Evolutionary conservation across 2,113 vertebrate species (phyloP).

Genomic region (Chaetodon auriga): DNA sequence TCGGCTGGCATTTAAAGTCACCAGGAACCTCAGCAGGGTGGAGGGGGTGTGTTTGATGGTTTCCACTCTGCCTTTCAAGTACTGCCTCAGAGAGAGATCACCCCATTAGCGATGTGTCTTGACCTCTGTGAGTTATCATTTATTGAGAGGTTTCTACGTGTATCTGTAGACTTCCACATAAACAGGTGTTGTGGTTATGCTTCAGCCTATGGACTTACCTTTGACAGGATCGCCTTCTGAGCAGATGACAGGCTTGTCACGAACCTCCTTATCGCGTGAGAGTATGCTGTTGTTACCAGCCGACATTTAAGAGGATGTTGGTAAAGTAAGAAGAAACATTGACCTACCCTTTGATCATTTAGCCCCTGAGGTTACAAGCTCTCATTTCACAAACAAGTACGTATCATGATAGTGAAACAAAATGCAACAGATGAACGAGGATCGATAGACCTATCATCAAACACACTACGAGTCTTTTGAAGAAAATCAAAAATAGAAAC

Average conservation of each 20-base stretch:
- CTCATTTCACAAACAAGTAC: background rate
- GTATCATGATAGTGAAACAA: background rate
- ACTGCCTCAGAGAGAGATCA: conserved; percentile 38
- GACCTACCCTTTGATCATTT: background rate
- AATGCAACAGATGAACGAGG: background rate
- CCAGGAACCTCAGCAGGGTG: conserved; percentile 3
- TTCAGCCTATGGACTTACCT: too few species aligned
- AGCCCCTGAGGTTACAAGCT: background rate
- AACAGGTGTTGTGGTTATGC: conserved; percentile 18
- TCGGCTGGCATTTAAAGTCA: conserved; percentile 41
- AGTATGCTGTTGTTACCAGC: background rate
- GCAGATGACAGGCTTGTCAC: background rate
- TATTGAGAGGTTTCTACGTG: background rate
- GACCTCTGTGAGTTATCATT: conserved; percentile 39
- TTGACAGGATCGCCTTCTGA: background rate
- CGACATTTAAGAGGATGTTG: background rate
- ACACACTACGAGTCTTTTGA: background rate
- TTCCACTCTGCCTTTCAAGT: conserved; percentile 37
- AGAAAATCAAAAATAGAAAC: background rate
- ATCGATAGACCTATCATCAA: background rate
- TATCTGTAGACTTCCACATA: conserved; percentile 10
- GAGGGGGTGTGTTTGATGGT: conserved; percentile 40
- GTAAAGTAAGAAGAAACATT: background rate
- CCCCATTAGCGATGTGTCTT: conserved; percentile 29
- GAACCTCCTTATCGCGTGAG: background rate